Conservation (phyloP, 1,140 invertebrate genomes). For the Zaprionus ghesquierei region DNA sequence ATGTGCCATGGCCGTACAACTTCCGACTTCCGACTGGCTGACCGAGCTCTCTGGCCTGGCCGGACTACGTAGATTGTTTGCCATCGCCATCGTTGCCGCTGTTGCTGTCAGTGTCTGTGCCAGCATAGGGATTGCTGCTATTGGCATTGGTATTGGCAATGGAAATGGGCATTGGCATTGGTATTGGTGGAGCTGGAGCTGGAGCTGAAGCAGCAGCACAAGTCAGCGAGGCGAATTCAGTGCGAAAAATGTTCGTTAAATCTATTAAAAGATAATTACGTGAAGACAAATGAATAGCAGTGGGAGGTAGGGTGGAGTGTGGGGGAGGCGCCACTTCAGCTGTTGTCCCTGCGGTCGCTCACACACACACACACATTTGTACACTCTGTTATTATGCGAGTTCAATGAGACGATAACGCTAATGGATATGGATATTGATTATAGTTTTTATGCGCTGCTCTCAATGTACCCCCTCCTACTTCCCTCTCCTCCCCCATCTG, state of each 20-base stretch:
- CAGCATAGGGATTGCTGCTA: background rate
- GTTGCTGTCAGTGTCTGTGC: conserved; percentile 7
- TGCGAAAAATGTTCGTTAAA: conserved; percentile 80
- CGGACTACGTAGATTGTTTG: conserved; percentile 32
- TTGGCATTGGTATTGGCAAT: background rate
- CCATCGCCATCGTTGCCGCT: conserved; percentile 23
- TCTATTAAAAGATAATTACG: conserved; percentile 81
- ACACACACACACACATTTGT: conserved; percentile 49
- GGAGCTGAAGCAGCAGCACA: no score
- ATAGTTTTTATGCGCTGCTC: conserved; percentile 72
- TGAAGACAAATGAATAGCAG: conserved; percentile 74
- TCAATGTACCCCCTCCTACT: conserved; percentile 12
- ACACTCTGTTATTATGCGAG: conserved; percentile 69
- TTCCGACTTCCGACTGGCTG: conserved; percentile 72
- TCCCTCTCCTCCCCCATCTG: conserved; percentile 7
- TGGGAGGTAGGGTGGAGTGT: background rate
- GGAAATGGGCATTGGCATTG: background rate
- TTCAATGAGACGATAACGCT: conserved; percentile 78
- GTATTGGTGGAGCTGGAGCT: background rate
- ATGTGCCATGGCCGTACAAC: conserved; percentile 77
- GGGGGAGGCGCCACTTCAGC: background rate
- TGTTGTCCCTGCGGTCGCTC: conserved; percentile 40
- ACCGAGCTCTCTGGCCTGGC: conserved; percentile 25
- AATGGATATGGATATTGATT: conserved; percentile 81
- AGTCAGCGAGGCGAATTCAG: conserved; percentile 51